Evolutionary conservation across 2,797 vertebrate species (phyloP).

Genomic region (Mormyrops attenuatus): DNA sequence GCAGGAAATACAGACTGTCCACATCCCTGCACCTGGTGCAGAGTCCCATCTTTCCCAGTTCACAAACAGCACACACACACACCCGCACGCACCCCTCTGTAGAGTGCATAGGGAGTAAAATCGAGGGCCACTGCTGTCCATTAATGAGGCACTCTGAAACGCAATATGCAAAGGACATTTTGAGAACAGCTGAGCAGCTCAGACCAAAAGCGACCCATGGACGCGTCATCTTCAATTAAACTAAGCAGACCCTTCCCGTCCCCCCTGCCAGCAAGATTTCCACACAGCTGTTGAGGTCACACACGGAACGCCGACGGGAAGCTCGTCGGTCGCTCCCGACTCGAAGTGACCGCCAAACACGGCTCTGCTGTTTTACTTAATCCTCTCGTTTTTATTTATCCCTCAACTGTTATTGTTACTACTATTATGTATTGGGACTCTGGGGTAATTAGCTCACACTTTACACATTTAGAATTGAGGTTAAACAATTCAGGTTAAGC

Average conservation of each 20-base stretch:
- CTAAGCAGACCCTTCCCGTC: not conserved
- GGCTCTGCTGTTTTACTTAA: not conserved
- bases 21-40: not conserved
- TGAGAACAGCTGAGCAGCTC: not conserved
- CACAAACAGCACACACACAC: not conserved
- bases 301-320: not conserved
- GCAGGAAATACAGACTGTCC: not conserved
- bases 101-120: not conserved
- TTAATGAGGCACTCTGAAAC: not conserved
- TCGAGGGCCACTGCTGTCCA: not conserved
- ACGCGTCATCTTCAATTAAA: not conserved
- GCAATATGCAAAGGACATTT: not conserved
- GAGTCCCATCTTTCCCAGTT: not conserved
- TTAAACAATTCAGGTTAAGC: constrained; percentile 16
- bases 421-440: not conserved
- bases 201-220: not conserved
- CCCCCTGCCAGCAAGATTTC: not conserved
- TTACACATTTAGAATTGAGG: constrained; percentile 19
- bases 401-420: not conserved
- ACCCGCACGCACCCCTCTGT: not conserved
- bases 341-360: not conserved
- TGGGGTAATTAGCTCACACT: constrained; percentile 13
- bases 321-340: not conserved
- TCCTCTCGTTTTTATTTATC: constrained; percentile 7
- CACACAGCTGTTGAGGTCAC: not conserved